Percentiles rank a stretch among this genome's conserved stretches.
Conservation (phyloP, 2,797 vertebrate species). For the Typhlichthys eigenmanni region DNA sequence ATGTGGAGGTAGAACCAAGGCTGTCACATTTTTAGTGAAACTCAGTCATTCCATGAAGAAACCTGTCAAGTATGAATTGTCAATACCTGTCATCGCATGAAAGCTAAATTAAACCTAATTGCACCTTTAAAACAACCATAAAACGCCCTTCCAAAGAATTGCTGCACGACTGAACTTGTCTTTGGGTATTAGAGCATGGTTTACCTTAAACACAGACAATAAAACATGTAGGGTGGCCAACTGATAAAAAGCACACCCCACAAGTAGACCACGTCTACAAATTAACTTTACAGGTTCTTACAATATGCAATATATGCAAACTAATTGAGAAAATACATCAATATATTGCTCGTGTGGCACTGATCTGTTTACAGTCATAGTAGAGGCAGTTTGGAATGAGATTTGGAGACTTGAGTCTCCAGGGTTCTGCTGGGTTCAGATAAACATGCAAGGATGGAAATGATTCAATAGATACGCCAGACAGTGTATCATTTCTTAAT, state of each 20-base stretch:
- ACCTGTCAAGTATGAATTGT: slow-evolving; percentile 54
- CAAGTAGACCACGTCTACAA: slow-evolving; percentile 10
- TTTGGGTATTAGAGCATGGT: slow-evolving; percentile 31
- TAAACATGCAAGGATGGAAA: not conserved
- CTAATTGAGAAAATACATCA: too few relatives aligned
- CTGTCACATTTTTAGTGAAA: slow-evolving; percentile 38
- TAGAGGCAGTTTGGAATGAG: not conserved
- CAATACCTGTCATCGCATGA: slow-evolving; percentile 48
- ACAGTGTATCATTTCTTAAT: not conserved
- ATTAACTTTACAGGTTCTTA: slow-evolving; percentile 1
- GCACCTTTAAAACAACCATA: slow-evolving; percentile 54
- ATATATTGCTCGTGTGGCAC: too few relatives aligned
- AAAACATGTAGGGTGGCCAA: slow-evolving; percentile 39
- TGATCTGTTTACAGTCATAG: not conserved
- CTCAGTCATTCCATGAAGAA: slow-evolving; percentile 39
- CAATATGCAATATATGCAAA: slow-evolving; percentile 5
- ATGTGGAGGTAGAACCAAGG: not conserved
- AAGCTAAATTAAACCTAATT: slow-evolving; percentile 66
- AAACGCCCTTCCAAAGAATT: slow-evolving; percentile 46
- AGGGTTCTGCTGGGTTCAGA: not conserved
- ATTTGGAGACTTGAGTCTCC: not conserved
- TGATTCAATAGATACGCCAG: not conserved
- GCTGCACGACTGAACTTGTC: slow-evolving; percentile 64
- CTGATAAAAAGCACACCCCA: slow-evolving; percentile 23
- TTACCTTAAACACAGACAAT: slow-evolving; percentile 47